Percentiles rank a stretch among this genome's conserved stretches.
These are phyloP conservation scores for Drosophila mojavensis DNA, from an alignment of 1,140 invertebrate genomes.

Conservation along the genomic window DNA sequence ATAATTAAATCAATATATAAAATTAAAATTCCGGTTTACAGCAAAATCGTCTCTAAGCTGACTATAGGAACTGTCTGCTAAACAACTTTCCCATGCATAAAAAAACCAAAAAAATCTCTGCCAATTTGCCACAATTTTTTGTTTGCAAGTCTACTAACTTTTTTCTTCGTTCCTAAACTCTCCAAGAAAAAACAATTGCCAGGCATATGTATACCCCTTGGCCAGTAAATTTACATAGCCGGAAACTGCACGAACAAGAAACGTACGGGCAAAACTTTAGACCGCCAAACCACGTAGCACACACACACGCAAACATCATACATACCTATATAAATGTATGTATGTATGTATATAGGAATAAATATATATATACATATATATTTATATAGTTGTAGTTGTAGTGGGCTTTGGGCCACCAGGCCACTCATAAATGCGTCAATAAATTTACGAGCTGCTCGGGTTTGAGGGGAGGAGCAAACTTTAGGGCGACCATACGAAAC, in stretches of 20 bases:
- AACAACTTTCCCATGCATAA: background rate
- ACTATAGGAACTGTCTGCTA: too few relatives aligned
- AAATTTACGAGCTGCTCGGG: constrained; percentile 56
- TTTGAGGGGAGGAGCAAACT: background rate
- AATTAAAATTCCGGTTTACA: too few relatives aligned
- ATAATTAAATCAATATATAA: too few relatives aligned
- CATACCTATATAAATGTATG: constrained; percentile 1
- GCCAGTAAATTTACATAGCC: constrained; percentile 74
- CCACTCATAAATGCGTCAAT: constrained; percentile 84
- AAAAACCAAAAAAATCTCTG: background rate
- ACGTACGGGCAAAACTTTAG: constrained; percentile 64
- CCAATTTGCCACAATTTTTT: constrained; percentile 8
- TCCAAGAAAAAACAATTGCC: constrained; percentile 55
- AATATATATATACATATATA: constrained; percentile 1
- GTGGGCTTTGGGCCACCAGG: constrained; percentile 57
- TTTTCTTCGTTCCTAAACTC: constrained; percentile 62
- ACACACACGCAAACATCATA: background rate
- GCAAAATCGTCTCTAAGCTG: too few relatives aligned
- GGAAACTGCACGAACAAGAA: constrained; percentile 56
- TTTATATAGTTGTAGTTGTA: constrained; percentile 8
- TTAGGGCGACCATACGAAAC: constrained; percentile 47
- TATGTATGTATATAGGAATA: constrained; percentile 4
- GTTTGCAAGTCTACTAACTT: constrained; percentile 54
- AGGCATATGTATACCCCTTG: constrained; percentile 48
- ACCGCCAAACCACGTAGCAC: constrained; percentile 34